Percentiles rank a stretch among this genome's conserved stretches.
phyloP scores from a whole-genome alignment of 2,797 vertebrate species.

The Sardinella longiceps region DNA sequence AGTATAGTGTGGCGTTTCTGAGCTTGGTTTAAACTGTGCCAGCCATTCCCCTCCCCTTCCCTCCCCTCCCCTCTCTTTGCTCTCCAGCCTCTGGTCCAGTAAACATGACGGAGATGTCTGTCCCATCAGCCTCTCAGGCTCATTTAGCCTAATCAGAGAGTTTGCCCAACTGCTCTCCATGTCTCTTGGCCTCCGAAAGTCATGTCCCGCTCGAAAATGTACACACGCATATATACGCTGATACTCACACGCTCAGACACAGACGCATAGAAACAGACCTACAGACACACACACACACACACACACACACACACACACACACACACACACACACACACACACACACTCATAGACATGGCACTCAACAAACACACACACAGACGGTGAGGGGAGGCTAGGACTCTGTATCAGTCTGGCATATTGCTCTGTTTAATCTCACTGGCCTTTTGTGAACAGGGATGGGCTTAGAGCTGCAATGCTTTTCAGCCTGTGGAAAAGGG shows the following conservation, averaged over 20 bases:
- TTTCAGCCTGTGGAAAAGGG: not conserved
- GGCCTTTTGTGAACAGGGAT: not conserved
- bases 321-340: not conserved
- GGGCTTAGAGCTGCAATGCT: not conserved
- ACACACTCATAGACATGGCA: not conserved
- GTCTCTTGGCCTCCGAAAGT: not conserved
- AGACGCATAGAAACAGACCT: not conserved
- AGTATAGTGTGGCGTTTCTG: too few relatives aligned
- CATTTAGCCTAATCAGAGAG: not conserved
- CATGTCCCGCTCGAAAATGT: too few relatives aligned
- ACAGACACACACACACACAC: not conserved
- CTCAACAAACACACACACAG: too few relatives aligned
- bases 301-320: not conserved
- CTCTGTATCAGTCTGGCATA: not conserved
- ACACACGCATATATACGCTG: too few relatives aligned
- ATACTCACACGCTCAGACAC: not conserved
- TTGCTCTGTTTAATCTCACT: slow-evolving; percentile 1
- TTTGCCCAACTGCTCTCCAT: not conserved
- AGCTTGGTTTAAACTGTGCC: too few relatives aligned
- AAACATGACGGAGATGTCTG: not conserved
- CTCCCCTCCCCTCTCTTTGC: not conserved
- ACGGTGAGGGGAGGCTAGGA: not conserved
- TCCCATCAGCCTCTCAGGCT: not conserved
- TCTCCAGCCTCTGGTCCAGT: too few relatives aligned
- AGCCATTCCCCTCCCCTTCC: not conserved